Base-by-base conservation (phyloP, 2,113 vertebrate genomes). In the Heliornis fulica region DNA sequence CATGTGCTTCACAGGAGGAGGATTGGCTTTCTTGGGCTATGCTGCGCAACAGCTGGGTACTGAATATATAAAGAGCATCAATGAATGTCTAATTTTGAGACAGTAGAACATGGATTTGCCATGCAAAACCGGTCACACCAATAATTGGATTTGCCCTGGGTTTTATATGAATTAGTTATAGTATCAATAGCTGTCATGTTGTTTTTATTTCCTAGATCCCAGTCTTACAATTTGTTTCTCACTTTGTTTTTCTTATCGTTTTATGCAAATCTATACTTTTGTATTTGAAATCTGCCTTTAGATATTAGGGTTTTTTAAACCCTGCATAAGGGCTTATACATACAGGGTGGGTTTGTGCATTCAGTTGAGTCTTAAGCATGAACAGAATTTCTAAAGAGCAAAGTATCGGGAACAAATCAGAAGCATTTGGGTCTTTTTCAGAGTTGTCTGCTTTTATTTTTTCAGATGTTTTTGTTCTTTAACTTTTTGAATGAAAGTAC, bases 261-360 rank as follows among this genome's bases (percentile, higher is more conserved):
- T 74, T 89, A 48, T 92, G 83, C 46, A 68, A 87, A 72, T n/a
- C 25, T 90, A 19, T 57, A 66, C 48, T 70, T 69, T 32, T 70
- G n/a, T 90, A 76, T 95, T 90, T 91, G 40, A 85, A 96, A 89
- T 75, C 43, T 96, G 31, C 78, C 63, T 93, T 92, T 90, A 86
- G 84, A 76, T 83, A 26, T 12, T 50, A 72, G 76, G 59, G 8
- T 7, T 50, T 89, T 70, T 74, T 6, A 71, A 80, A 89, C 10
- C 36, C 64, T 78, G 15, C n/a, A 2, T n/a, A 75, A 89, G 90
- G 64, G 46, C 83, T 95, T 87, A 50, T 36, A 36, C n/a, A 25
- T 40, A 41, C 10, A 34, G 32, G 50, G 54, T 87, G 77, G 2
- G 60, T 94, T 90, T 64, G 54, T 89, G 23, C 43, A 51, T 88